These are phyloP conservation scores for Ridgeia piscesae DNA, from an alignment of 1,140 invertebrate genomes.

Conservation along the genomic window DNA sequence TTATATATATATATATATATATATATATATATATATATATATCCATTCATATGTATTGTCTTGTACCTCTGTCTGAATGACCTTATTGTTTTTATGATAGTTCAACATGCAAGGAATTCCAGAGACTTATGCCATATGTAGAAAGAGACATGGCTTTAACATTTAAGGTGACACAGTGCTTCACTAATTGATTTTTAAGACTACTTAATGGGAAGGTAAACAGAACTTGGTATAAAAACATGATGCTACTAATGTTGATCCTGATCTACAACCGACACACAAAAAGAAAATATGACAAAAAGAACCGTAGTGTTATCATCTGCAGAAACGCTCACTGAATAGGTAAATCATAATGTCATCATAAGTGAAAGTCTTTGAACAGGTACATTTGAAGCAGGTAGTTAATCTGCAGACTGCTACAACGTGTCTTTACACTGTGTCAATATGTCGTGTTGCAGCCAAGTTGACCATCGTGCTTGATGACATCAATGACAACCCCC, in stretches of 20 bases:
- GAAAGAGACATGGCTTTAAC: too few species aligned
- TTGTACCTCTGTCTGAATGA: too few species aligned
- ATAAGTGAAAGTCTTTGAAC: not conserved
- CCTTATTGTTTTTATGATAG: too few species aligned
- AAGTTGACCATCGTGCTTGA: slow-evolving; percentile 60
- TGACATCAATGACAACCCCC: slow-evolving; percentile 92
- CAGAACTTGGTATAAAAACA: too few species aligned
- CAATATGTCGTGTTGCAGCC: slow-evolving; percentile 7
- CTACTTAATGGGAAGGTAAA: too few species aligned
- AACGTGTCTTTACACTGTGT: not conserved
- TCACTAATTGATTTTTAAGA: too few species aligned
- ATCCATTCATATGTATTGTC: too few species aligned
- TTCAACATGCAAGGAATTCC: too few species aligned
- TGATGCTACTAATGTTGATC: not conserved
- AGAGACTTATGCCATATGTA: too few species aligned
- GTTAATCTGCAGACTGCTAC: not conserved
- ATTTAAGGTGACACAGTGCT: too few species aligned
- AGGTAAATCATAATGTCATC: not conserved
- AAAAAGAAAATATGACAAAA: not conserved
- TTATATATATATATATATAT: too few species aligned
- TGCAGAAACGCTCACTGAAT: not conserved
- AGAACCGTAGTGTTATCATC: not conserved
- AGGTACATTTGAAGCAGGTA: not conserved
- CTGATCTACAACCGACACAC: not conserved
- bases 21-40: too few species aligned